Percentiles rank a stretch among this genome's conserved stretches.
These are phyloP conservation scores for Anas bernieri DNA, from an alignment of 2,797 vertebrate species.

Conservation along the genomic window DNA sequence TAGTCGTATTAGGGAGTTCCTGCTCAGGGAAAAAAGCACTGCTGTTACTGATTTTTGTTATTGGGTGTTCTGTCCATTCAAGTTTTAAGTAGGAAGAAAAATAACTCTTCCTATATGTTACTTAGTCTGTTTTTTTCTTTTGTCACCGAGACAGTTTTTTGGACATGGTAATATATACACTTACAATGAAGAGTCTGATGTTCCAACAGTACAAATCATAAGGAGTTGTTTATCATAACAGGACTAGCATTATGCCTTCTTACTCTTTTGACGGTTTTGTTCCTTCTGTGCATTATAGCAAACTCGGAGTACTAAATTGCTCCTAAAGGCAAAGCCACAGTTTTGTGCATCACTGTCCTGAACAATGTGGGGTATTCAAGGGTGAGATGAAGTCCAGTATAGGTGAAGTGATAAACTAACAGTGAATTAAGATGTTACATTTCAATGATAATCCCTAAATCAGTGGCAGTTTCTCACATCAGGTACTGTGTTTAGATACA, in stretches of 20 bases:
- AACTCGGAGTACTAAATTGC: neutral
- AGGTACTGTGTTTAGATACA: neutral
- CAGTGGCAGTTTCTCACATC: neutral
- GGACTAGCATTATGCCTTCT: neutral
- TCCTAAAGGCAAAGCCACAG: neutral
- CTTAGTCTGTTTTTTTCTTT: neutral
- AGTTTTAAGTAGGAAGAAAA: neutral
- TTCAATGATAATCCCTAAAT: neutral
- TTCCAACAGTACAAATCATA: neutral
- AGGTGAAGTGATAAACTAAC: neutral
- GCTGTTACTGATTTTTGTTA: neutral
- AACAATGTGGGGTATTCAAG: neutral
- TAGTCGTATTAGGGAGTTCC: neutral
- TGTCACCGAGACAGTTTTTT: neutral
- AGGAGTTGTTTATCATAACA: neutral
- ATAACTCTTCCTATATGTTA: neutral
- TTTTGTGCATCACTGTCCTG: neutral
- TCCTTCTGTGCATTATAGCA: neutral
- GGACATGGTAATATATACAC: rapidly evolving
- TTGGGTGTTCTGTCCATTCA: neutral
- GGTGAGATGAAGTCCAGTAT: rapidly evolving
- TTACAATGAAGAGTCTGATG: neutral
- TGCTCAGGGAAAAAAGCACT: neutral
- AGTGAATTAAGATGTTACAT: neutral
- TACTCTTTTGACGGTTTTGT: neutral